Conservation (phyloP, 2,888 invertebrate species). For the Yponomeuta malinellus region DNA sequence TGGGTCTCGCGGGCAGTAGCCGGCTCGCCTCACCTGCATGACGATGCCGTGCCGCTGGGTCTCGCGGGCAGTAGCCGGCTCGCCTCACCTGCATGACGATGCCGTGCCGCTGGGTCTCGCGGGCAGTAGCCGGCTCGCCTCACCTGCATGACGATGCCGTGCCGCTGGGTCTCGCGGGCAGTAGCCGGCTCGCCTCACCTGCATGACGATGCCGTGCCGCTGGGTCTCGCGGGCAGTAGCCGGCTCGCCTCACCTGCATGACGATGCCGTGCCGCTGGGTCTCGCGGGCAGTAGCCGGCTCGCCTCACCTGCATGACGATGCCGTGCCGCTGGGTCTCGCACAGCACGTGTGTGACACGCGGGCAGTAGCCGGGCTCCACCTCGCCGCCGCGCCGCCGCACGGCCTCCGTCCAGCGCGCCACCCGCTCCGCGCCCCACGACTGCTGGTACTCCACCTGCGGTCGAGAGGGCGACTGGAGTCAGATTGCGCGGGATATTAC, state of each 20-base stretch:
- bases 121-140: too few relatives aligned
- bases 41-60: background rate
- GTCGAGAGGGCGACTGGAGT: background rate
- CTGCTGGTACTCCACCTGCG: constrained; percentile 82
- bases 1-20: constrained; percentile 83
- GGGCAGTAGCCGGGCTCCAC: constrained; percentile 86
- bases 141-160: constrained; percentile 91
- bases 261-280: background rate
- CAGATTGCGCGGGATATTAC: too few relatives aligned
- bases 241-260: constrained; percentile 61
- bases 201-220: constrained; percentile 91
- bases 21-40: constrained; percentile 80
- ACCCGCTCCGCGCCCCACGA: constrained; percentile 78
- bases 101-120: background rate
- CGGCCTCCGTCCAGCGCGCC: constrained; percentile 80
- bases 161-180: constrained; percentile 86
- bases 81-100: background rate
- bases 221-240: constrained; percentile 71
- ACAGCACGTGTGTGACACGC: too few relatives aligned
- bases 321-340: constrained; percentile 91
- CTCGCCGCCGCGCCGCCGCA: constrained; percentile 90
- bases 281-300: background rate
- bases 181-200: constrained; percentile 69
- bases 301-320: constrained; percentile 87
- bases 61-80: background rate